These are phyloP conservation scores for Morone chrysops DNA, from an alignment of 2,113 vertebrate species.

Conservation along the genomic window DNA sequence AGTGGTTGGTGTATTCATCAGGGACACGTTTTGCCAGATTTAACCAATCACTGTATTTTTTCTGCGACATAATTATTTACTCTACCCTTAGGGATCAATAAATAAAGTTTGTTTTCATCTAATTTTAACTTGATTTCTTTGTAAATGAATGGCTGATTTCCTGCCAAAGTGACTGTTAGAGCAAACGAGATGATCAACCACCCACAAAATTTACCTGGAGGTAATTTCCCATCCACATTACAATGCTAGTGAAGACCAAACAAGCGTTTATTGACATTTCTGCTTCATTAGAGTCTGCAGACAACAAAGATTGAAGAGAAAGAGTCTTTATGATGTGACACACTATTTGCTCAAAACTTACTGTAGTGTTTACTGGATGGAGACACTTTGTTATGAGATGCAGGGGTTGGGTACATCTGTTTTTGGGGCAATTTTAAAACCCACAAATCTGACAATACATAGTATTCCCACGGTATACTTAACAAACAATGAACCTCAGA, in stretches of 20 bases:
- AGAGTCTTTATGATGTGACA: not conserved
- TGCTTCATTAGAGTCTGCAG: constrained; percentile 22
- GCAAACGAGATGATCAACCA: constrained; percentile 21
- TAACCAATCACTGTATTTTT: not conserved
- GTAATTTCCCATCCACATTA: constrained; percentile 13
- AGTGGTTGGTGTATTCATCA: not conserved
- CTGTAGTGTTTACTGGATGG: not conserved
- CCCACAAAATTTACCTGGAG: constrained; percentile 24
- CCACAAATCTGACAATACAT: too few species aligned
- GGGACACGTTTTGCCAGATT: not conserved
- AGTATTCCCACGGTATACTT: too few species aligned
- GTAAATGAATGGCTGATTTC: constrained; percentile 30
- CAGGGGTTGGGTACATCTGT: too few species aligned
- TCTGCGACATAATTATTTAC: constrained; percentile 8
- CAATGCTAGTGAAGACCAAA: not conserved
- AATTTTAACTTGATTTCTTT: not conserved
- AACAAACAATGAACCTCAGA: too few species aligned
- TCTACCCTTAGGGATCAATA: constrained; percentile 11
- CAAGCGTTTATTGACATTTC: not conserved
- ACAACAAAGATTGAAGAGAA: constrained; percentile 1
- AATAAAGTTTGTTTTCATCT: constrained; percentile 9
- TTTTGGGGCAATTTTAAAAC: too few species aligned
- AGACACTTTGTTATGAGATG: not conserved
- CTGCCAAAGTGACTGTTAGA: not conserved
- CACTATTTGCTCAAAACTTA: not conserved